A percentile compares a stretch with the other conserved stretches of the same genome.
Conservation (phyloP, 2,113 vertebrate genomes). For the Rhizomys pruinosus region DNA sequence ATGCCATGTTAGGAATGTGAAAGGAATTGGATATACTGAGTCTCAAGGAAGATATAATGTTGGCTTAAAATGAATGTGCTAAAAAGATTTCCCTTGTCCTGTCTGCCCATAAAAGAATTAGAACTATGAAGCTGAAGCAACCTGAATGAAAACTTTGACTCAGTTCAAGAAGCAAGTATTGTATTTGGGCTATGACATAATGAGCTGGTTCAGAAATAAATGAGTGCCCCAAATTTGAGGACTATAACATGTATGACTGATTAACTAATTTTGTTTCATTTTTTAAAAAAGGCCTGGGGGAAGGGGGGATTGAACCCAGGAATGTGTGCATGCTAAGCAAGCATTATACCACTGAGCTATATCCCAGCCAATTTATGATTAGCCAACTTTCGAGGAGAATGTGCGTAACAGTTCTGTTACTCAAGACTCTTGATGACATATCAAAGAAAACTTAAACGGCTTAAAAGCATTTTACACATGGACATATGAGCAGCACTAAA, state of each 20-base stretch:
- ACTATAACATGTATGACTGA: neutral
- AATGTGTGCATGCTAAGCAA: neutral
- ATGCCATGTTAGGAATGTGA: neutral
- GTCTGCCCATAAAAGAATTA: neutral
- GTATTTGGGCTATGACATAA: neutral
- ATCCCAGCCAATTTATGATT: neutral
- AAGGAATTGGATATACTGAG: neutral
- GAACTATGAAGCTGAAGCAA: slow-evolving; percentile 26
- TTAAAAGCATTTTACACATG: neutral
- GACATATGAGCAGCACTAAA: no score
- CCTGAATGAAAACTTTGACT: neutral
- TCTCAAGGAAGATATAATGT: neutral
- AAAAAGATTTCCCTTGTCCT: neutral
- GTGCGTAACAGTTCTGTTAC: slow-evolving; percentile 20
- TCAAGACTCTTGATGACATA: neutral
- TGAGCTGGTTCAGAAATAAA: slow-evolving; percentile 12
- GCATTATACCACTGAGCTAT: neutral
- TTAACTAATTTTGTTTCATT: neutral
- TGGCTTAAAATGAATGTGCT: neutral
- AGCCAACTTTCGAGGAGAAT: neutral
- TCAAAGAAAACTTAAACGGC: neutral
- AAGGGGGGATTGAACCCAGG: neutral
- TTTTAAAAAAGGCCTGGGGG: neutral
- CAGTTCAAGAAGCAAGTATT: slow-evolving; percentile 13
- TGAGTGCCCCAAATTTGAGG: neutral